Base-by-base conservation (phyloP, 2,113 vertebrate genomes). In the Oreochromis spilurus region DNA sequence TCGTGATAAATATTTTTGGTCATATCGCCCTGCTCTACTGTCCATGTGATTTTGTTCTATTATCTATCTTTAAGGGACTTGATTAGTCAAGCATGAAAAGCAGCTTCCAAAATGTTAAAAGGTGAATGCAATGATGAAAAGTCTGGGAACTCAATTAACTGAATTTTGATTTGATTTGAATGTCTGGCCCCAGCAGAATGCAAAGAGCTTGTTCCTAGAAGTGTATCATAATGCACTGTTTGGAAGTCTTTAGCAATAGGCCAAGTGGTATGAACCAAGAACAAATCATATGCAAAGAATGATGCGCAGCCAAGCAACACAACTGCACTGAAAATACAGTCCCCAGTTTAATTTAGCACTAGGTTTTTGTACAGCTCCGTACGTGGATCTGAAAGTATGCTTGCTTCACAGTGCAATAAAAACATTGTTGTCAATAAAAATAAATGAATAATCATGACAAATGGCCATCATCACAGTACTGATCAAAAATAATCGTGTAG, bases 221-320 rank as follows among this genome's bases (percentile, higher is more conserved):
- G 5, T 43, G 65, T 38, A 43, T 26, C 65, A 16, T 45, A n/a
- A 72, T 4, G 38, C n/a, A 24, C 1, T 70, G 7, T n/a, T 70
- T 43, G 2, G 38, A 70, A 70, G 38, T 43, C 65, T 24, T 70
- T 43, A 24, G 65, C 13, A 40, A 24, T 3, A 21, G 62, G 36
- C 12, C n/a, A 43, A 43, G 38, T 43, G 38, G 36, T 6, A 24
- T 43, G 24, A 43, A 70, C 65, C n/a, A 43, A 16, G 21, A 70
- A 70, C 36, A 70, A 70, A 70, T 26, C 65, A 43, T 16, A 70
- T 70, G 65, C 65, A 70, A 43, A 43, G 38, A 70, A 24, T 70
- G 36, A 21, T 24, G 36, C 3, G 0, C 12, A 24, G 4, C 36
- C n/a, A 43, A 43, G 65, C n/a, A 70, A 43, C 65, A 65, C n/a